Evolutionary conservation across 2,113 vertebrate species (phyloP).

Genomic region (Python bivittatus): DNA sequence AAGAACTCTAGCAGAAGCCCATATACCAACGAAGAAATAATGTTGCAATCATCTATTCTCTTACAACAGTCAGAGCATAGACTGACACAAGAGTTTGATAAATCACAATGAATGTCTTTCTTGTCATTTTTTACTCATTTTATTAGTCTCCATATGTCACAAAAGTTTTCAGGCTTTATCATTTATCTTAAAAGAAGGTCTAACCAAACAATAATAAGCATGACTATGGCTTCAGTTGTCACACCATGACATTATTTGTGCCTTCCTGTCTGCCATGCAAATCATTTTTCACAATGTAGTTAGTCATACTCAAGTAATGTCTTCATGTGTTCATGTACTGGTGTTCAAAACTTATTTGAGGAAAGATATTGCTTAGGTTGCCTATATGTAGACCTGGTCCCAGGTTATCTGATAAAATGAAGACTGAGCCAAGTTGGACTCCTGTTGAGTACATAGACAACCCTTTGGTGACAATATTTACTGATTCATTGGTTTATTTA

Average conservation of each 20-base stretch:
- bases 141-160: slow-evolving; percentile 36
- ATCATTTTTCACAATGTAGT: slow-evolving; percentile 15
- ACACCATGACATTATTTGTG: slow-evolving; percentile 27
- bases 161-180: slow-evolving; percentile 21
- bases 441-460: background rate
- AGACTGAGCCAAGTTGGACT: background rate
- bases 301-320: slow-evolving; percentile 16
- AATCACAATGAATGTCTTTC: slow-evolving; percentile 18
- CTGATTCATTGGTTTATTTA: background rate
- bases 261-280: background rate
- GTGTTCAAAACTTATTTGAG: background rate
- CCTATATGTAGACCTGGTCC: background rate
- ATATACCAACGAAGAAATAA: background rate
- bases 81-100: slow-evolving; percentile 5
- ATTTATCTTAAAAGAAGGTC: slow-evolving; percentile 21
- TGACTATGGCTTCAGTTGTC: slow-evolving; percentile 19
- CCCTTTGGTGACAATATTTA: background rate
- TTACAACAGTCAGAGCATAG: background rate
- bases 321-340: background rate
- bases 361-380: background rate
- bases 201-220: slow-evolving; percentile 27
- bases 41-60: background rate
- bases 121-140: slow-evolving; percentile 26
- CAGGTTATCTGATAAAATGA: background rate
- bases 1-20: background rate